Evolutionary conservation across 2,888 invertebrate genomes (phyloP), one percentile per base, ranked within the genome.

Genomic region (Panzeria rudis): DNA sequence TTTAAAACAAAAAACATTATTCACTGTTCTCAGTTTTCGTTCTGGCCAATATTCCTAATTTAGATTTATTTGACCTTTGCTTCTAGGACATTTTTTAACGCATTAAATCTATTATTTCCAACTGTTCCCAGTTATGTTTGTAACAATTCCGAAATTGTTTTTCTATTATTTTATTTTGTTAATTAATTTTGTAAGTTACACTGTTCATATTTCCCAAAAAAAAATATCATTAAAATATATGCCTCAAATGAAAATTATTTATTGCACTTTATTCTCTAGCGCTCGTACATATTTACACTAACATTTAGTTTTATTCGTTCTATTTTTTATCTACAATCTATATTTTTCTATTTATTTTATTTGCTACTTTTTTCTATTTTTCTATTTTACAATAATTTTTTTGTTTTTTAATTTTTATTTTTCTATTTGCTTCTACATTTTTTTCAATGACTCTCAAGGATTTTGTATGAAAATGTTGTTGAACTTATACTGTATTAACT

Each of bases 371-470:
- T 66, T 56, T 68, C 13, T 32, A 61, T 61, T 54, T 79, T 62
- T 62, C 20, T 61, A 52, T 69, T 62, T 78, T 32, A 59, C 64
- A 80, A 69, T 25, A 56, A 52, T 61, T 73, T 73, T 64, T 73
- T 73, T 73, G 38, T 44, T 56, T 15, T 72, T 35, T 38, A 38
- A 17, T 54, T 52, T 69, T 54, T 62, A 20, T 64, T 75, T 76
- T 76, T 72, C 44, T 72, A 6, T 52, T 69, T 32, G 61, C 44
- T 82, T 83, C 71, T 85, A 83, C 85, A 85, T 75, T 79, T 87
- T 86, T 91, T 90, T 89, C 90, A 91, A 91, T 90, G 91, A 89
- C 89, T 90, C 90, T 90, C 90, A 90, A 90, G 90, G 90, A 90
- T 90, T 84, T 91, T 89, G 88, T 88, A 88, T 89, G 89, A 89